phyloP scores from a whole-genome alignment of 2,113 vertebrate genomes.

The Oenanthe melanoleuca region DNA sequence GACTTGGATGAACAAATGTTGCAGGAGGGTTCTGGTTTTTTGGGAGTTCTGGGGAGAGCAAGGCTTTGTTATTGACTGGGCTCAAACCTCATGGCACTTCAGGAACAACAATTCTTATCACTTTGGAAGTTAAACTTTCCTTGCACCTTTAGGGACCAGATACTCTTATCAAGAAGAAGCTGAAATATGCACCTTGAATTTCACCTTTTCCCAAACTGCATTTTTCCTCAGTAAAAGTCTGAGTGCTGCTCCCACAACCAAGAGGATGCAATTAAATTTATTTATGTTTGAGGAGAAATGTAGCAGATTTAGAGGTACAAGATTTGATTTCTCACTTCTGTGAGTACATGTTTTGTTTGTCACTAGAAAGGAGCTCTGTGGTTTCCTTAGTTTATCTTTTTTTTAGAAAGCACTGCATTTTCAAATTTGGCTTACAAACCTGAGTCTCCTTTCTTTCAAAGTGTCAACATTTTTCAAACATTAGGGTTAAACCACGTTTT shows the following conservation, averaged over 20 bases:
- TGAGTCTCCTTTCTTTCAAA: neutral
- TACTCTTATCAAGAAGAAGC: neutral
- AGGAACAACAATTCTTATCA: neutral
- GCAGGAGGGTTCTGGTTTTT: neutral
- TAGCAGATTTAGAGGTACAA: neutral
- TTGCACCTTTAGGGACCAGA: neutral
- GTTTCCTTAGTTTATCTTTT: neutral
- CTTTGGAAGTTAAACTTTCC: neutral
- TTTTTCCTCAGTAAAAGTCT: neutral
- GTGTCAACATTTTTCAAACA: neutral
- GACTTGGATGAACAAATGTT: neutral
- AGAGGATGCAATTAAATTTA: neutral
- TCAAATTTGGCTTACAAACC: neutral
- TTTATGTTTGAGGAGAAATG: neutral
- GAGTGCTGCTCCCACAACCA: neutral
- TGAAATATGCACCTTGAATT: neutral
- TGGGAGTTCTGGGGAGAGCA: neutral
- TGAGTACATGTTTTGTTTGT: neutral
- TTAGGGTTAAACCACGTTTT: neutral
- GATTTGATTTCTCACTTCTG: neutral
- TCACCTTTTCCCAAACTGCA: neutral
- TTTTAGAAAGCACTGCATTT: neutral
- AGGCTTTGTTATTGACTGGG: neutral
- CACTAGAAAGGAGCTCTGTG: neutral
- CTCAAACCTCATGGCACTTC: fast-evolving